Evolutionary conservation across 2,113 vertebrate genomes (phyloP), one percentile per base, ranked within the genome.

Genomic region (Probosciger aterrimus): DNA sequence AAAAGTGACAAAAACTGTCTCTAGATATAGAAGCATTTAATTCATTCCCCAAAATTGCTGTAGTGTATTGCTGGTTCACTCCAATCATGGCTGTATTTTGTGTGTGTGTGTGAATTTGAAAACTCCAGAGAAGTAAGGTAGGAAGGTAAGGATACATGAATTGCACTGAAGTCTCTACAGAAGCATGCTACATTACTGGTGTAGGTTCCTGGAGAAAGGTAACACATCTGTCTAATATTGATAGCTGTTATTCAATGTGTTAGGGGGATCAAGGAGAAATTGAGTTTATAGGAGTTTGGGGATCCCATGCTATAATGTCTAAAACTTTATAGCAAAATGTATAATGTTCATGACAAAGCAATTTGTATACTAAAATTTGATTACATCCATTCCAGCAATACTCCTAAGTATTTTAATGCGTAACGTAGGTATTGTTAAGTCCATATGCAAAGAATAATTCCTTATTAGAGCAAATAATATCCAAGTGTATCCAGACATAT

Each of bases 291-390:
- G 97, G 98, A 57, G 98, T 98, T 88, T 84, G 74, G 22, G 98
- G 98, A 75, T 98, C 97, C 97, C 95, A 97, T 95, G 98, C 98
- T 96, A 96, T 98, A 30, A 98, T 98, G 98, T 98, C 28, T 70
- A 44, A 55, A 67, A 76, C 19, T 80, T 83, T 64, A 60, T 46
- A 55, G 18, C 19, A 86, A 76, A 80, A 71, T 39, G 7, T 62
- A 50, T 44, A 47, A 70, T 43, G 41, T 52, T 89, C 57, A 67
- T 19, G 80, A 83, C 41, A 90, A 90, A 90, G 69, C 27, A 57
- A 43, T 73, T 68, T 19, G 3, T 53, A 43, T 39, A 68, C 57
- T 76, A 81, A 92, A 71, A 87, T 83, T 52, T 81, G 43, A 90
- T 91, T 1, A 39, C 46, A 65, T 76, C 37, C 57, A n/a, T 76